Percentiles rank a stretch among this genome's conserved stretches.
Evolutionary conservation across 2,888 invertebrate genomes (phyloP).

Genomic region (Diaperis boleti): DNA sequence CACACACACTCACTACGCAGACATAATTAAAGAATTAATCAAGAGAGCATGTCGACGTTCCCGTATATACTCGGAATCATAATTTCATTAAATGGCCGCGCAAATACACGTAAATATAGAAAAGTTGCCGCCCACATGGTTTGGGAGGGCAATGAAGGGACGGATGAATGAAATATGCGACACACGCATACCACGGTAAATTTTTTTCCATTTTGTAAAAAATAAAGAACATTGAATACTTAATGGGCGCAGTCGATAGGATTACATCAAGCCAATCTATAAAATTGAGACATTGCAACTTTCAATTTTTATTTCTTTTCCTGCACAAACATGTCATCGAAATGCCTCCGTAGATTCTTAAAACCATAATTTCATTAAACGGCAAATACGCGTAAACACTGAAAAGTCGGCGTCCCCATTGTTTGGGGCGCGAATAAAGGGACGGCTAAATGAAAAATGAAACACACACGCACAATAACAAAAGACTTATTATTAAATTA

Average conservation of each 20-base stretch:
- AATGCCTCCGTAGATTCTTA: neutral
- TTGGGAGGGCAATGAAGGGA: neutral
- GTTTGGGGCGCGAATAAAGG: neutral
- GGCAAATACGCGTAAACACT: constrained; percentile 24
- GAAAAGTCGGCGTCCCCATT: constrained; percentile 8
- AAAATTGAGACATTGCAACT: no score
- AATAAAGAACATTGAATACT: no score
- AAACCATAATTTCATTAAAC: constrained; percentile 22
- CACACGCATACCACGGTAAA: constrained; percentile 13
- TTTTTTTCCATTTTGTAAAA: no score
- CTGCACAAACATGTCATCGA: no score
- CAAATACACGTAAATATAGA: constrained; percentile 17
- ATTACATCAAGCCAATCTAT: no score
- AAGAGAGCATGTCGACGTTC: constrained; percentile 11
- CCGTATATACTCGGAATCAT: neutral
- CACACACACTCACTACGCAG: constrained; percentile 23
- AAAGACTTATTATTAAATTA: constrained; percentile 39
- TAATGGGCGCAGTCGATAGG: no score
- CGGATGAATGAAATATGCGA: constrained; percentile 26
- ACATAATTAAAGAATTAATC: constrained; percentile 36
- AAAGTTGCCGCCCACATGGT: neutral
- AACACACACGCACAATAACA: constrained; percentile 28
- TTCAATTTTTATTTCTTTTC: no score
- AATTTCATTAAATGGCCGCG: constrained; percentile 23
- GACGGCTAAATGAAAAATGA: constrained; percentile 33